These are phyloP conservation scores for Eucidaris tribuloides DNA, from an alignment of 35 echinoderm and acorn worm genomes.

Conservation along the genomic window DNA sequence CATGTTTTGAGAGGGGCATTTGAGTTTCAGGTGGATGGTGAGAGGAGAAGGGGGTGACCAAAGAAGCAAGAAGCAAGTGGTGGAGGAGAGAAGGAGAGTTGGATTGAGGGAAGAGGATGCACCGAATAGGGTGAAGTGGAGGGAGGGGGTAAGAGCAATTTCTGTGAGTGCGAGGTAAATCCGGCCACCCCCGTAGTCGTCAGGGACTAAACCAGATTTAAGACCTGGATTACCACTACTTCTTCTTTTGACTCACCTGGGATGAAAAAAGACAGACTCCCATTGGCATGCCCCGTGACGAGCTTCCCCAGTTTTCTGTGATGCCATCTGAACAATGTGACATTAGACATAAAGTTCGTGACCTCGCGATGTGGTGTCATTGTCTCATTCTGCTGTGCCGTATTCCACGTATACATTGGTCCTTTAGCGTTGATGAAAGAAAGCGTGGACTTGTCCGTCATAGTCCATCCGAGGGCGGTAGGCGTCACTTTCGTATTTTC, in stretches of 20 bases:
- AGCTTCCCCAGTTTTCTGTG: constrained; percentile 73
- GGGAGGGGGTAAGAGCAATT: no score
- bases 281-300: constrained; percentile 89
- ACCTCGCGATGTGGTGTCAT: constrained; percentile 70
- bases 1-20: no score
- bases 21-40: no score
- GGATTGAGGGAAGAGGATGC: no score
- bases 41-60: no score
- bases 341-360: constrained; percentile 72
- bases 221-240: no score
- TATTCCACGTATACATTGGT: constrained; percentile 80
- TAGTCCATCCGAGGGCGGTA: constrained; percentile 68
- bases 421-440: constrained; percentile 71
- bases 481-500: constrained; percentile 63
- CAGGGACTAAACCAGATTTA: no score
- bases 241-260: constrained; percentile 39
- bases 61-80: no score
- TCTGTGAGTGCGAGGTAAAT: no score
- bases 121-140: no score
- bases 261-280: constrained; percentile 78
- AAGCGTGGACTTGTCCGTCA: constrained; percentile 53
- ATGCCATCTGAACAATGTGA: constrained; percentile 84
- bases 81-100: no score
- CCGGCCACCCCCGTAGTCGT: no score
- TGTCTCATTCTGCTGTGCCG: background rate